These are phyloP conservation scores for Prorops nasuta DNA, from an alignment of 1,140 invertebrate species.

Conservation along the genomic window DNA sequence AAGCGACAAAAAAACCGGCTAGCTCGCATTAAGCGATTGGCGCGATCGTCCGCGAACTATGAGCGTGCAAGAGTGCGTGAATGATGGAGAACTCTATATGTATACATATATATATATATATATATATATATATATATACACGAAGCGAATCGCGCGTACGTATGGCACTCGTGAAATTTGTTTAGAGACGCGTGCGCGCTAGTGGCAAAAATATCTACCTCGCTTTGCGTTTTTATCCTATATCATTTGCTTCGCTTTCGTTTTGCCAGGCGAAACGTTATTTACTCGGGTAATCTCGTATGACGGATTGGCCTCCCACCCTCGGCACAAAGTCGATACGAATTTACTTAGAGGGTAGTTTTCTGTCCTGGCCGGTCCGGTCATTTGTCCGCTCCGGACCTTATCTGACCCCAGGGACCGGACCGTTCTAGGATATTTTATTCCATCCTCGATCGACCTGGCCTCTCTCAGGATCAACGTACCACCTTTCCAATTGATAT, in stretches of 20 bases:
- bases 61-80: slow-evolving; percentile 34
- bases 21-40: slow-evolving; percentile 20
- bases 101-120: too few relatives aligned
- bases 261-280: slow-evolving; percentile 23
- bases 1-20: slow-evolving; percentile 35
- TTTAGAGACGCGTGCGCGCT: too few relatives aligned
- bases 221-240: slow-evolving; percentile 12
- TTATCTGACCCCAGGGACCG: slow-evolving; percentile 46
- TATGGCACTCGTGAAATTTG: too few relatives aligned
- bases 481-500: too few relatives aligned
- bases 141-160: too few relatives aligned
- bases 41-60: slow-evolving; percentile 25
- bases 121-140: too few relatives aligned
- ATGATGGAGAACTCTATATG: slow-evolving; percentile 45
- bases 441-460: too few relatives aligned
- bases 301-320: slow-evolving; percentile 35
- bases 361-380: slow-evolving; percentile 37
- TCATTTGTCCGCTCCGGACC: slow-evolving; percentile 48
- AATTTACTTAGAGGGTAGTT: slow-evolving; percentile 52
- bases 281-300: slow-evolving; percentile 46
- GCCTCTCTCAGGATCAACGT: too few relatives aligned
- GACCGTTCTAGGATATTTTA: slow-evolving; percentile 11
- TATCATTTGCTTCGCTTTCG: background rate
- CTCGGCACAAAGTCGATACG: slow-evolving; percentile 40
- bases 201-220: too few relatives aligned